These are phyloP conservation scores for Phalacrocorax brasilianus DNA, from an alignment of 2,113 vertebrate species.

Conservation along the genomic window DNA sequence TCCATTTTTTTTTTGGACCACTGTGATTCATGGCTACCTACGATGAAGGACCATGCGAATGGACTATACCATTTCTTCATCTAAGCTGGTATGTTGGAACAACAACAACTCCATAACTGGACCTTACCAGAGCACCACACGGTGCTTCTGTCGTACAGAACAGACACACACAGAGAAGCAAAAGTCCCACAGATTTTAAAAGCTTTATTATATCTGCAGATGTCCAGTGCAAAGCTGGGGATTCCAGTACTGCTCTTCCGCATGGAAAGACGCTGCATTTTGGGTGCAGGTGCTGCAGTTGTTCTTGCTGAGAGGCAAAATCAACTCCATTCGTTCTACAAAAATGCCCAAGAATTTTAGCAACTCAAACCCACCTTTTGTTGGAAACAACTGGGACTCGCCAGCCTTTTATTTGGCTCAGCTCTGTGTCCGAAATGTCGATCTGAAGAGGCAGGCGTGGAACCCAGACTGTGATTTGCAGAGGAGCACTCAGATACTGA, in stretches of 20 bases:
- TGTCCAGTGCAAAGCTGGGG: background rate
- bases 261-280: background rate
- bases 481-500: conserved; percentile 84
- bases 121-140: background rate
- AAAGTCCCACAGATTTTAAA: background rate
- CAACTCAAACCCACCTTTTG: conserved; percentile 80
- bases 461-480: conserved; percentile 91
- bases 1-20: no score
- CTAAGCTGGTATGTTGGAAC: background rate
- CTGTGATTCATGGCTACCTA: background rate
- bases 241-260: background rate
- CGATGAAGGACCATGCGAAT: rapidly evolving
- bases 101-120: rapidly evolving
- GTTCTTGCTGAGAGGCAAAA: background rate
- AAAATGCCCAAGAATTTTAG: background rate
- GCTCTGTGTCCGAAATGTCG: conserved; percentile 92
- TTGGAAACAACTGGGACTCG: conserved; percentile 82
- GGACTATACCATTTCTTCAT: background rate
- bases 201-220: background rate
- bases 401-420: conserved; percentile 97
- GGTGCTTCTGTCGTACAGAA: background rate
- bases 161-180: background rate
- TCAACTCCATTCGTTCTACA: background rate
- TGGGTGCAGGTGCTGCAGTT: background rate
- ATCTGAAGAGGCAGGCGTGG: conserved; percentile 95